phyloP scores from a whole-genome alignment of 2,797 vertebrate genomes.

The Gymnothorax reevesii region DNA sequence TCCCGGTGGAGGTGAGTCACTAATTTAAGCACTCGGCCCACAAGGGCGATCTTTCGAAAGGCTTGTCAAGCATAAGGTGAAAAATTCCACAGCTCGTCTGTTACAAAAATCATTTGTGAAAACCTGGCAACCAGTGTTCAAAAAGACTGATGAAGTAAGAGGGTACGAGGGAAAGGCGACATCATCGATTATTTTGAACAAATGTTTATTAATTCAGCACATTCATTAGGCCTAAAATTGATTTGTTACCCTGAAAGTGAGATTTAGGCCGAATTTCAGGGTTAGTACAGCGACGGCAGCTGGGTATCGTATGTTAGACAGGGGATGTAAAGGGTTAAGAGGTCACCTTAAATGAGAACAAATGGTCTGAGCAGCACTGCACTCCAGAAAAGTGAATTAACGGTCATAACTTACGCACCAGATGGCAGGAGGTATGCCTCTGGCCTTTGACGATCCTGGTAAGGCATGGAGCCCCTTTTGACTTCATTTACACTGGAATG shows the following conservation, averaged over 20 bases:
- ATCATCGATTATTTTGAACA: background rate
- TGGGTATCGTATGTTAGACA: background rate
- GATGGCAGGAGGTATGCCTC: background rate
- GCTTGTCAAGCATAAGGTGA: background rate
- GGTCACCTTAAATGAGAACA: background rate
- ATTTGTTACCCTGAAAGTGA: background rate
- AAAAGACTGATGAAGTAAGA: conserved; percentile 7
- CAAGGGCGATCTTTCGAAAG: background rate
- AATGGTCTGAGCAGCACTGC: background rate
- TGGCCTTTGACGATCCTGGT: background rate
- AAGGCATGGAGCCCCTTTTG: background rate
- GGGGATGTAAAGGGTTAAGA: background rate
- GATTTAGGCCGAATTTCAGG: background rate
- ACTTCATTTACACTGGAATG: background rate
- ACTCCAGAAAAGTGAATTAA: conserved; percentile 1
- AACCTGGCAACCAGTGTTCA: background rate
- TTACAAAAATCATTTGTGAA: background rate
- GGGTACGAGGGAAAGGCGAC: background rate
- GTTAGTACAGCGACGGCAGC: background rate
- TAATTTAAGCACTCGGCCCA: background rate
- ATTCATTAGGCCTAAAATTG: background rate
- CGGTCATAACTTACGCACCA: background rate
- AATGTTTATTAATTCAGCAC: background rate
- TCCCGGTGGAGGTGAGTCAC: background rate
- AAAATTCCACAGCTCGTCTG: conserved; percentile 2